Conservation (phyloP, 2,113 vertebrate genomes). For the Macquaria ambigua region DNA sequence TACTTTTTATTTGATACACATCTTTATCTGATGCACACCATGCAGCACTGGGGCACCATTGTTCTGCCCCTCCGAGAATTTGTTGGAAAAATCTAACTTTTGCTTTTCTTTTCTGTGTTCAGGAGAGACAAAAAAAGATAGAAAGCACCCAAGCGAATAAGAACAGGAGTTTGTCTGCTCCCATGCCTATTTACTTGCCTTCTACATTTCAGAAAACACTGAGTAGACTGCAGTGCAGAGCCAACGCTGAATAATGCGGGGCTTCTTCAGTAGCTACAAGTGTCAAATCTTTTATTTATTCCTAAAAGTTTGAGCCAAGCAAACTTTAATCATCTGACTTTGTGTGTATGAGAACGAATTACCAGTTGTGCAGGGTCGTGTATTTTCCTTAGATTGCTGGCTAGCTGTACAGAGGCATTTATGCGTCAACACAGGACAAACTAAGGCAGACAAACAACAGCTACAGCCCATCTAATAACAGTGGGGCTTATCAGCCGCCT, state of each 20-base stretch:
- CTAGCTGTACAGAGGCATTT: constrained; percentile 31
- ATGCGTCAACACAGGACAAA: constrained; percentile 56
- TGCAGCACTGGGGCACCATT: not conserved
- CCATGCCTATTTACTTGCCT: constrained; percentile 50
- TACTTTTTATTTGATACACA: constrained; percentile 47
- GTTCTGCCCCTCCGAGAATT: constrained; percentile 52
- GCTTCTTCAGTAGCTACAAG: constrained; percentile 25
- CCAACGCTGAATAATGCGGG: not conserved
- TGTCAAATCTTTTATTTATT: constrained; percentile 43
- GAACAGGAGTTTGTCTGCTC: constrained; percentile 51
- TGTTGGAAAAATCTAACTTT: constrained; percentile 47
- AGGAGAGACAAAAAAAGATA: constrained; percentile 55
- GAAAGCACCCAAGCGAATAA: constrained; percentile 47
- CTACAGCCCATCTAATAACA: constrained; percentile 77
- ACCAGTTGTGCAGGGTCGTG: constrained; percentile 21
- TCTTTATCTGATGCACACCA: constrained; percentile 52
- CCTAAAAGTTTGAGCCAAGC: constrained; percentile 40
- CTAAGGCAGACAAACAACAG: constrained; percentile 66
- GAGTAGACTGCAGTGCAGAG: constrained; percentile 14
- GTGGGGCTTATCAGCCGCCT: constrained; percentile 74
- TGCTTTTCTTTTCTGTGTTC: constrained; percentile 47
- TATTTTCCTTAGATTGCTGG: constrained; percentile 52
- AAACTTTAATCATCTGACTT: constrained; percentile 56
- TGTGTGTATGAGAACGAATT: constrained; percentile 32
- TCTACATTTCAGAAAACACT: constrained; percentile 50